Percentiles rank a stretch among this genome's conserved stretches.
Evolutionary conservation across 1,140 invertebrate genomes (phyloP).

Genomic region (Lepidurus apus): DNA sequence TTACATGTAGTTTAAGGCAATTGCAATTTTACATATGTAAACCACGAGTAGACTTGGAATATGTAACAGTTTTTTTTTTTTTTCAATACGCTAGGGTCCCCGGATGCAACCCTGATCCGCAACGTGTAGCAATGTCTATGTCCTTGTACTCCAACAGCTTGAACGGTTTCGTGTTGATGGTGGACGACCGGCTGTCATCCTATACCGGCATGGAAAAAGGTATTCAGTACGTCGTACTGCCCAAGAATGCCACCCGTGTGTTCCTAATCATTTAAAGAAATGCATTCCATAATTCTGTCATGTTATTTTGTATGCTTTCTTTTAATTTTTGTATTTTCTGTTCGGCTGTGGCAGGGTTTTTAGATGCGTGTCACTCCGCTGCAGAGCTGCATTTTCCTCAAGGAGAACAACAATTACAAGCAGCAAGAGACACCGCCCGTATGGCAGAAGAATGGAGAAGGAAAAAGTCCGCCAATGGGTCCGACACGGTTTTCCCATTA

Average conservation of each 20-base stretch:
- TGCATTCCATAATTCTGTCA: neutral
- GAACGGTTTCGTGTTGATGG: constrained; percentile 77
- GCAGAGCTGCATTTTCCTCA: constrained; percentile 86
- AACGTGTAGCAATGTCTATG: constrained; percentile 85
- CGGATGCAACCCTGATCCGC: constrained; percentile 53
- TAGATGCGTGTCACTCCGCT: constrained; percentile 56
- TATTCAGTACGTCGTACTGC: constrained; percentile 40
- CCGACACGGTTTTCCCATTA: constrained; percentile 4
- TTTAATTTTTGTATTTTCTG: constrained; percentile 30
- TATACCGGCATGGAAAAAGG: constrained; percentile 68
- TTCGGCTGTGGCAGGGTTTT: constrained; percentile 48
- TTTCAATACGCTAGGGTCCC: neutral
- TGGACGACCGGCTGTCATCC: constrained; percentile 66
- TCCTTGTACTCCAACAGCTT: constrained; percentile 87
- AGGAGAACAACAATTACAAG: constrained; percentile 77
- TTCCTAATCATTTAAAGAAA: neutral
- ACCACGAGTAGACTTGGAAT: no score
- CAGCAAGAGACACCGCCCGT: constrained; percentile 57
- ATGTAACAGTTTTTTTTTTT: neutral
- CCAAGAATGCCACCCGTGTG: neutral
- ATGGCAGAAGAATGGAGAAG: constrained; percentile 50
- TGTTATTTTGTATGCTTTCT: no score
- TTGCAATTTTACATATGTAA: no score
- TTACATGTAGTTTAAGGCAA: no score
- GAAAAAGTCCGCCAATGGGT: neutral